A percentile compares a stretch with the other conserved stretches of the same genome.
Conservation (phyloP, 2,113 vertebrate species). For the Anguilla rostrata region DNA sequence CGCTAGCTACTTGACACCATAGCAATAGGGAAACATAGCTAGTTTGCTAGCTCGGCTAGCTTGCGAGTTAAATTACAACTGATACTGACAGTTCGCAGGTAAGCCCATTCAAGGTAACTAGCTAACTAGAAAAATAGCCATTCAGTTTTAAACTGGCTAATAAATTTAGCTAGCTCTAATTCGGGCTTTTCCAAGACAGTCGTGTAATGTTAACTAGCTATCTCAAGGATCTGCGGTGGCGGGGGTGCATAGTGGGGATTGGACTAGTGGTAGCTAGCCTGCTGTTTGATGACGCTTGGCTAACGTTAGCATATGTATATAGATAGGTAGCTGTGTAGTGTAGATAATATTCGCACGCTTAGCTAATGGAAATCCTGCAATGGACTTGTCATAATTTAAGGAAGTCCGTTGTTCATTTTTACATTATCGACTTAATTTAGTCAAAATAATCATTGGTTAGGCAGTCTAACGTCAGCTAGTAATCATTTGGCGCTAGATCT, state of each 20-base stretch:
- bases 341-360: too few relatives aligned
- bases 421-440: not conserved
- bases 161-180: too few relatives aligned
- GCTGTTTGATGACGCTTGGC: too few relatives aligned
- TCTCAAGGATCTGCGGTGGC: too few relatives aligned
- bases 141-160: not conserved
- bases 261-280: too few relatives aligned
- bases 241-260: too few relatives aligned
- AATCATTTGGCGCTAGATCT: not conserved
- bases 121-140: not conserved
- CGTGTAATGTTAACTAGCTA: too few relatives aligned
- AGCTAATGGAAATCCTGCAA: too few relatives aligned
- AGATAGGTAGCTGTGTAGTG: too few relatives aligned
- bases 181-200: too few relatives aligned
- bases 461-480: not conserved
- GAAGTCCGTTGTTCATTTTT: not conserved
- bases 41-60: not conserved
- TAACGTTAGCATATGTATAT: too few relatives aligned
- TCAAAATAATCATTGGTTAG: not conserved
- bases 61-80: not conserved
- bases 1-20: not conserved
- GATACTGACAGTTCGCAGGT: not conserved
- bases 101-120: not conserved
- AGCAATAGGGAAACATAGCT: not conserved
- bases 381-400: not conserved